Evolutionary conservation across 2,888 invertebrate genomes (phyloP).

Genomic region (Congeria kusceri): DNA sequence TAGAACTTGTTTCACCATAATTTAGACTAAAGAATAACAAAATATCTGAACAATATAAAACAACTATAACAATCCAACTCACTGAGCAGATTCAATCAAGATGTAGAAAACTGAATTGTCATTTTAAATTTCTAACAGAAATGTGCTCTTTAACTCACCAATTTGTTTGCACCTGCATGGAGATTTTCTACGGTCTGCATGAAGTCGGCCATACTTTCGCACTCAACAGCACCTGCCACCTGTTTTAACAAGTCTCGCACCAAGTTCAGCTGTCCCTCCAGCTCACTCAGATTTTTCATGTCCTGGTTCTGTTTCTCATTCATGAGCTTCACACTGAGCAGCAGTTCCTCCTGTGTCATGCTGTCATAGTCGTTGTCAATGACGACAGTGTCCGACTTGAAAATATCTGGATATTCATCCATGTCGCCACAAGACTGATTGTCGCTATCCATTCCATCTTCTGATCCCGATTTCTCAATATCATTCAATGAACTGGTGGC

Average conservation of each 20-base stretch:
- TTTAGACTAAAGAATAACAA: no score
- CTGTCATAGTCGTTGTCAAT: slow-evolving; percentile 39
- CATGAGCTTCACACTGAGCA: slow-evolving; percentile 54
- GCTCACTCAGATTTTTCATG: slow-evolving; percentile 28
- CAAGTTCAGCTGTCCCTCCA: slow-evolving; percentile 32
- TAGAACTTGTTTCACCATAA: no score
- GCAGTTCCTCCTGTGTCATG: slow-evolving; percentile 54
- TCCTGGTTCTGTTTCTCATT: slow-evolving; percentile 56
- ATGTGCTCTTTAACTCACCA: no score
- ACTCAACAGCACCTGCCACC: slow-evolving; percentile 34
- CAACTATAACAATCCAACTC: no score
- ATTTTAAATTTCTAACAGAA: no score
- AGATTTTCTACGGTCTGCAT: slow-evolving; percentile 46
- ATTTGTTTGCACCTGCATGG: slow-evolving; percentile 16
- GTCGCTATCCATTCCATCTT: slow-evolving; percentile 54
- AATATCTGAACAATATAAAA: no score
- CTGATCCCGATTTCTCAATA: slow-evolving; percentile 53
- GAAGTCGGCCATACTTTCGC: slow-evolving; percentile 48
- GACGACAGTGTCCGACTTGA: slow-evolving; percentile 33
- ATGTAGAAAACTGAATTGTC: no score
- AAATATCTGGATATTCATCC: slow-evolving; percentile 46
- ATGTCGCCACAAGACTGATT: slow-evolving; percentile 35
- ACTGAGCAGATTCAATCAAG: no score
- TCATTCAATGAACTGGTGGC: slow-evolving; percentile 58
- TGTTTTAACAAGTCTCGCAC: slow-evolving; percentile 28